Evolutionary conservation across 2,797 vertebrate genomes (phyloP).

Genomic region (Clamator glandarius): DNA sequence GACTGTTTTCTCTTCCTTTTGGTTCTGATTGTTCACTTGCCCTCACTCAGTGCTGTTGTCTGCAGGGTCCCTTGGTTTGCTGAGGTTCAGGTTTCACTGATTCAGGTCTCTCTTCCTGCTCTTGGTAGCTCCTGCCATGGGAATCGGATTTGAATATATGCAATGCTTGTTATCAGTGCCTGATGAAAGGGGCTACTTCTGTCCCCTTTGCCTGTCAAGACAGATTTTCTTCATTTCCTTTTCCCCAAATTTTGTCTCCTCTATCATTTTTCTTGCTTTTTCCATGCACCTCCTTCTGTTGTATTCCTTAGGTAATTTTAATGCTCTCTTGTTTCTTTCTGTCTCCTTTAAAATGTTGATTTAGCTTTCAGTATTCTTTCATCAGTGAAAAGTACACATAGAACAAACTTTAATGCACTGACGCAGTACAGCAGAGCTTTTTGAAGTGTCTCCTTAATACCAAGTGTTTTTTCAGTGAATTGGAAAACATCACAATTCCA

Average conservation of each 20-base stretch:
- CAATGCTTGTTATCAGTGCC: background rate
- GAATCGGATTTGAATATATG: background rate
- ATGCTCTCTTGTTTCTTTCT: background rate
- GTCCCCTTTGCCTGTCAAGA: background rate
- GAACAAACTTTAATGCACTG: background rate
- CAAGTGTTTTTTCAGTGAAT: background rate
- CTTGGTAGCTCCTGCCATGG: background rate
- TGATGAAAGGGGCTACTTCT: constrained; percentile 19
- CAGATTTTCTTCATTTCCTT: constrained; percentile 3
- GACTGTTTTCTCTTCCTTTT: background rate
- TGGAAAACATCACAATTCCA: background rate
- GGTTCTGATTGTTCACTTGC: background rate
- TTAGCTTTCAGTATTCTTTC: background rate
- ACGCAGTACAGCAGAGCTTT: background rate
- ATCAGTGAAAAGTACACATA: background rate
- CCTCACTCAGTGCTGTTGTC: background rate
- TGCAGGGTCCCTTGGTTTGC: background rate
- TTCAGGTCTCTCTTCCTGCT: constrained; percentile 25
- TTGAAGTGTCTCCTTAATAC: background rate
- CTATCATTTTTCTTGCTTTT: constrained; percentile 1
- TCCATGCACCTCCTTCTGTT: background rate
- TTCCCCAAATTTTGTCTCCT: constrained; percentile 2
- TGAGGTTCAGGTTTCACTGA: background rate
- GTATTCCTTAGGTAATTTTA: background rate
- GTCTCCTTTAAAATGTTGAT: background rate